Conservation (phyloP, 2,888 invertebrate species). For the Eupithecia inturbata region DNA sequence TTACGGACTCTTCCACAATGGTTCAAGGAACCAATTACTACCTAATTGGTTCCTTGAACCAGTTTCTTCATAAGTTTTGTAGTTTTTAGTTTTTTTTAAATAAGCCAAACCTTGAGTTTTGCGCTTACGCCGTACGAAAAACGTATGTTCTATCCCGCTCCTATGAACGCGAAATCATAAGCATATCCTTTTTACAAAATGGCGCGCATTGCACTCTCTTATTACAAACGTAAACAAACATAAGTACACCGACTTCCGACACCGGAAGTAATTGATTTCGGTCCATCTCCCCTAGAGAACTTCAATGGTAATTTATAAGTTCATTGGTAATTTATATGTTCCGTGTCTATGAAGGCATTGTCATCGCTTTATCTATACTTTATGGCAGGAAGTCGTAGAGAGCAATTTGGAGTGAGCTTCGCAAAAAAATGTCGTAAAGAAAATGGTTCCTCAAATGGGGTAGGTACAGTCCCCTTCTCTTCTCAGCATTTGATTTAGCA, state of each 20-base stretch:
- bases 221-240: neutral
- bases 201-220: no score
- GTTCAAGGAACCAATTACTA: no score
- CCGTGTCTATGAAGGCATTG: slow-evolving; percentile 17
- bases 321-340: slow-evolving; percentile 31
- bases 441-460: neutral
- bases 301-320: slow-evolving; percentile 32
- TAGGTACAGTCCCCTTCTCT: neutral
- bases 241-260: slow-evolving; percentile 15
- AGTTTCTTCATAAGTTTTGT: no score
- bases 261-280: slow-evolving; percentile 50
- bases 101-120: no score
- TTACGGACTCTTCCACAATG: no score
- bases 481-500: neutral
- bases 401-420: neutral
- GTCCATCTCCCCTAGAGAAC: slow-evolving; percentile 31
- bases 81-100: no score
- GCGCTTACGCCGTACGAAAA: no score
- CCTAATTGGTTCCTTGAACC: no score
- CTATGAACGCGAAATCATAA: no score
- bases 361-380: slow-evolving; percentile 16
- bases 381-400: slow-evolving; percentile 16
- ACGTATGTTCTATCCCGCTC: no score
- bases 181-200: no score
- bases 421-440: slow-evolving; percentile 6